These are phyloP conservation scores for Meghimatium bilineatum DNA, from an alignment of 2,888 invertebrate species.

Conservation along the genomic window DNA sequence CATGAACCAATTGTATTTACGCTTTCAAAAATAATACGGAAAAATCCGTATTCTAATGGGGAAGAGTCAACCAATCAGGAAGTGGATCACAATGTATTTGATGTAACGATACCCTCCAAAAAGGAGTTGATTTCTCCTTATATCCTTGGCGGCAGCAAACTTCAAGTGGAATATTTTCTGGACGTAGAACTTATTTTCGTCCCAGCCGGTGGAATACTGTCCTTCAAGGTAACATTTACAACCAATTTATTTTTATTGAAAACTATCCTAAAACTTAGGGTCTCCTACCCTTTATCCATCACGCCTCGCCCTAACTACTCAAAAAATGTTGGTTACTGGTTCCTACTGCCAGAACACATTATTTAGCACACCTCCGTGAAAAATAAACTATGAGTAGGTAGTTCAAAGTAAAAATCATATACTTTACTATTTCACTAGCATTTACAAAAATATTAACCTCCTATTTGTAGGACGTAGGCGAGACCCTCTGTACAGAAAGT, in stretches of 20 bases:
- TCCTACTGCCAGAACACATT: too few species aligned
- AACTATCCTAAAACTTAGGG: too few species aligned
- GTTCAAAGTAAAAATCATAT: too few species aligned
- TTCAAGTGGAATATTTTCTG: slow-evolving; percentile 63
- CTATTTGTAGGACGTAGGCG: too few species aligned
- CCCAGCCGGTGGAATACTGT: slow-evolving; percentile 63
- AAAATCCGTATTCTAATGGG: slow-evolving; percentile 37
- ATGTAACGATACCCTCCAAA: slow-evolving; percentile 66
- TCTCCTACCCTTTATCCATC: too few species aligned
- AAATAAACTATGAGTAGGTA: too few species aligned
- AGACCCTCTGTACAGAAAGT: too few species aligned
- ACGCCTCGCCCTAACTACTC: too few species aligned
- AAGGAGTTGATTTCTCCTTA: slow-evolving; percentile 65
- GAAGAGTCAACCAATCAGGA: not conserved
- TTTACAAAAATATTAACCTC: too few species aligned
- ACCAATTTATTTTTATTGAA: not conserved
- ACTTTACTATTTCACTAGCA: too few species aligned
- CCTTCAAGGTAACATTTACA: slow-evolving; percentile 50
- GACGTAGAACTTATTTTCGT: slow-evolving; percentile 62
- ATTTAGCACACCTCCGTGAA: too few species aligned
- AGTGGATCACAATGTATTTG: slow-evolving; percentile 52
- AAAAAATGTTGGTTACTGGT: too few species aligned
- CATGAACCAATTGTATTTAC: slow-evolving; percentile 55
- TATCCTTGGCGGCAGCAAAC: slow-evolving; percentile 59
- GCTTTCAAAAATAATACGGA: slow-evolving; percentile 56